Conservation (phyloP, 2,888 invertebrate species). For the Aproaerema taeniolella region DNA sequence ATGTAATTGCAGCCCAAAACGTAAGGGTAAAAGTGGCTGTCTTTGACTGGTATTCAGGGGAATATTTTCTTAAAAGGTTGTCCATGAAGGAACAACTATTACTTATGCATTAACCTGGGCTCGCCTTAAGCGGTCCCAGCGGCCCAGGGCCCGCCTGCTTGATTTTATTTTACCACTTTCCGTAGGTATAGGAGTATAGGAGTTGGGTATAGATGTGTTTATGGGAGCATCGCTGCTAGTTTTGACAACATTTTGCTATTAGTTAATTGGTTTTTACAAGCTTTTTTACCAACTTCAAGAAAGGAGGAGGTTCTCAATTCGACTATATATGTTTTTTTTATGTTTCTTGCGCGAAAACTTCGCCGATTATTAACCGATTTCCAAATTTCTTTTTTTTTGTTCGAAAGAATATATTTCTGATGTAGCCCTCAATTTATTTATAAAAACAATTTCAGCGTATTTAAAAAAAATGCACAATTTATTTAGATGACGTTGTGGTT, state of each 20-base stretch:
- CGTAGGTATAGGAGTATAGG: too few species aligned
- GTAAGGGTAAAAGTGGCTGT: conserved; percentile 5
- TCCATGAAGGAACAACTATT: conserved; percentile 57
- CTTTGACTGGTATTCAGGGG: conserved; percentile 20
- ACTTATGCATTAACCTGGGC: conserved; percentile 76
- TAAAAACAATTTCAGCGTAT: not conserved
- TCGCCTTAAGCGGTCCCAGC: conserved; percentile 65
- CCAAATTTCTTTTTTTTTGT: not conserved
- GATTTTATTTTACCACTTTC: conserved; percentile 37
- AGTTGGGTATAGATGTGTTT: not conserved
- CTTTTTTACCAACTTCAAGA: too few species aligned
- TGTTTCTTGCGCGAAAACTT: not conserved
- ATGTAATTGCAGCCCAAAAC: conserved; percentile 19
- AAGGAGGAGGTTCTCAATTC: not conserved
- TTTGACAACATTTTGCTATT: too few species aligned
- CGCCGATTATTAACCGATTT: not conserved
- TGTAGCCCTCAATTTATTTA: not conserved
- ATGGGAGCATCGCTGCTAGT: too few species aligned
- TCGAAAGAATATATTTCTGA: not conserved
- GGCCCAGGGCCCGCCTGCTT: conserved; percentile 40
- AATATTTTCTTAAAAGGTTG: conserved; percentile 51
- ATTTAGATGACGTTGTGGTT: too few species aligned
- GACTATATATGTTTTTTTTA: not conserved
- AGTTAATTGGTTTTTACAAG: too few species aligned
- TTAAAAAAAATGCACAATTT: too few species aligned